Evolutionary conservation across 2,113 vertebrate genomes (phyloP).

Genomic region (Planiliza haematocheilus): DNA sequence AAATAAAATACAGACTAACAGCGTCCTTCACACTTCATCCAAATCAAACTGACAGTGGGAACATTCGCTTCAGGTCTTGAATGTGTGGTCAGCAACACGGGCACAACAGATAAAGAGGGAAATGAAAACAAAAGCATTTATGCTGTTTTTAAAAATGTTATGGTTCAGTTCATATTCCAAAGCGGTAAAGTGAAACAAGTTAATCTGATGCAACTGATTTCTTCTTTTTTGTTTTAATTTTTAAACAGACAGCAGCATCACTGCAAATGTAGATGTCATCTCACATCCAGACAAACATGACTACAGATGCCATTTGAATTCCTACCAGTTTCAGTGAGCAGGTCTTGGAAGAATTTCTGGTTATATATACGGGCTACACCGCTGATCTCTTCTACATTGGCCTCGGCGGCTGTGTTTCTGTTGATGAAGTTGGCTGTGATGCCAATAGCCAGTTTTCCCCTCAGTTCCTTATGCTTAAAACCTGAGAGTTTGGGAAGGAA

Average conservation of each 20-base stretch:
- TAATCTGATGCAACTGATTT: background rate
- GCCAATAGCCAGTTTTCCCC: constrained; percentile 94
- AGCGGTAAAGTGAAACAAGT: background rate
- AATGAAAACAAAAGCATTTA: background rate
- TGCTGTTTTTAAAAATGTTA: constrained; percentile 19
- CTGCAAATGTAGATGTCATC: background rate
- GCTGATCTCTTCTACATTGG: constrained; percentile 92
- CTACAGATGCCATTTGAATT: background rate
- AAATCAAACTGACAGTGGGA: constrained; percentile 21
- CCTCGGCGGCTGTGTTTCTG: constrained; percentile 84
- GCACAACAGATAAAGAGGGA: background rate
- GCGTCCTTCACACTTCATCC: background rate
- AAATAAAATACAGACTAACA: constrained; percentile 11
- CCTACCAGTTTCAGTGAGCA: constrained; percentile 90
- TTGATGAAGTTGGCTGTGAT: constrained; percentile 96
- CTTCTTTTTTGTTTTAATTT: constrained; percentile 2
- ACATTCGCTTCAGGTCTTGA: constrained; percentile 37
- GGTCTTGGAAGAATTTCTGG: constrained; percentile 94
- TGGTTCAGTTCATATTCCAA: no score
- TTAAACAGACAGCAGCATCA: constrained; percentile 9
- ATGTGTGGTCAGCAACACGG: background rate
- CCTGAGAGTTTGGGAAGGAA: constrained; percentile 75
- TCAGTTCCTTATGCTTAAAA: constrained; percentile 90
- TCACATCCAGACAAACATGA: background rate
- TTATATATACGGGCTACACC: constrained; percentile 96